Evolutionary conservation across 2,113 vertebrate genomes (phyloP).

Genomic region (Nyctibius bracteatus): DNA sequence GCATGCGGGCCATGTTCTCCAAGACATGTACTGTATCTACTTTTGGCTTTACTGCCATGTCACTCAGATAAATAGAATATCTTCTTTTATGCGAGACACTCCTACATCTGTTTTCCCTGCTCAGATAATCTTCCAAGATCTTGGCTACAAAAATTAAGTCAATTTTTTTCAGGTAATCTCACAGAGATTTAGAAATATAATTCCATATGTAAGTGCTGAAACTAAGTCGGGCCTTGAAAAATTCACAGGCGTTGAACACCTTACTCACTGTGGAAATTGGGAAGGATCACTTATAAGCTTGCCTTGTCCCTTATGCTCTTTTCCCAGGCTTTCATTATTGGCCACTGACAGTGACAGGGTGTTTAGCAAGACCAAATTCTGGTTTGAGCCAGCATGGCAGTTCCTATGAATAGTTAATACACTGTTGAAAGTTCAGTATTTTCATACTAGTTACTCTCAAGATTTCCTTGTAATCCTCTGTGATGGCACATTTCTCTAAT

Average conservation of each 20-base stretch:
- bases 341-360: neutral
- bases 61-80: neutral
- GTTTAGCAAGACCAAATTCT: neutral
- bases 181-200: neutral
- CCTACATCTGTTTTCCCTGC: neutral
- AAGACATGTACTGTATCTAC: neutral
- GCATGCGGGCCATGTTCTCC: neutral
- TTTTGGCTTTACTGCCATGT: neutral
- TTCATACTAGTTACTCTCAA: neutral
- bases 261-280: neutral
- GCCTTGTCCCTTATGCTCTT: neutral
- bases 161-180: neutral
- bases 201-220: neutral
- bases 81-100: rapidly evolving
- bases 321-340: neutral
- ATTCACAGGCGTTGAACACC: neutral
- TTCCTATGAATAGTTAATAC: neutral
- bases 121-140: neutral
- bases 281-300: neutral
- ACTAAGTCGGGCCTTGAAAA: neutral
- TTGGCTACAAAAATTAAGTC: neutral
- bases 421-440: conserved; percentile 26
- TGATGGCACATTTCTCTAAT: conserved; percentile 20
- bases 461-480: neutral
- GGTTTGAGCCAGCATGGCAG: neutral